phyloP scores from a whole-genome alignment of 1,140 invertebrate species.

The Trichoplusia ni region DNA sequence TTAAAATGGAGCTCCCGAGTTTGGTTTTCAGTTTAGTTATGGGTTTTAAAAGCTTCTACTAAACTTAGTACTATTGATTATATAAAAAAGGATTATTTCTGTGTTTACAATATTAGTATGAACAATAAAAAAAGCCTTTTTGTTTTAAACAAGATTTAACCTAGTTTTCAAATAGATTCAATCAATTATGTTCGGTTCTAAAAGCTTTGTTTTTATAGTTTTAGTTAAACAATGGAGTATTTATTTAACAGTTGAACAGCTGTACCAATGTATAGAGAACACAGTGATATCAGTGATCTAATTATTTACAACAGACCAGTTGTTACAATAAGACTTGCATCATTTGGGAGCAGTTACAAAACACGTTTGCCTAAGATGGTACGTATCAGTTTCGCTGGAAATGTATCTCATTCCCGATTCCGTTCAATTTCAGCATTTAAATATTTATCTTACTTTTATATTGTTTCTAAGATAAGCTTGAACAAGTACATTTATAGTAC shows the following conservation, averaged over 20 bases:
- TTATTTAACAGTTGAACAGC: no score
- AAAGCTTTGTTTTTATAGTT: background rate
- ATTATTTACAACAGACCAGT: background rate
- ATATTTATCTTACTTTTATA: no score
- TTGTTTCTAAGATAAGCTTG: no score
- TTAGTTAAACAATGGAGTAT: background rate
- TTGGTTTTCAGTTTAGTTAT: slow-evolving; percentile 34
- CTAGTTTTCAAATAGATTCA: no score
- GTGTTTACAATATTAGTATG: background rate
- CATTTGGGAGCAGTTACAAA: background rate
- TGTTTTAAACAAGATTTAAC: no score
- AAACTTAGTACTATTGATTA: slow-evolving; percentile 22
- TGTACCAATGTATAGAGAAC: no score
- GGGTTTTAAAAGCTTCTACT: background rate
- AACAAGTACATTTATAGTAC: no score
- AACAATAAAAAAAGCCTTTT: no score
- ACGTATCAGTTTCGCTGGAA: no score
- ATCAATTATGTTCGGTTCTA: no score
- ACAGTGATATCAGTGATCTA: background rate
- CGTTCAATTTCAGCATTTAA: no score
- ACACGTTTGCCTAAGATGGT: background rate
- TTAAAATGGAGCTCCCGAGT: slow-evolving; percentile 40
- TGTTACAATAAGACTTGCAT: background rate
- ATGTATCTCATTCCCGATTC: no score
- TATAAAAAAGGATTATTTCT: background rate